Percentiles rank a stretch among this genome's conserved stretches.
These are phyloP conservation scores for Origma solitaria DNA, from an alignment of 2,113 vertebrate species.

Conservation along the genomic window DNA sequence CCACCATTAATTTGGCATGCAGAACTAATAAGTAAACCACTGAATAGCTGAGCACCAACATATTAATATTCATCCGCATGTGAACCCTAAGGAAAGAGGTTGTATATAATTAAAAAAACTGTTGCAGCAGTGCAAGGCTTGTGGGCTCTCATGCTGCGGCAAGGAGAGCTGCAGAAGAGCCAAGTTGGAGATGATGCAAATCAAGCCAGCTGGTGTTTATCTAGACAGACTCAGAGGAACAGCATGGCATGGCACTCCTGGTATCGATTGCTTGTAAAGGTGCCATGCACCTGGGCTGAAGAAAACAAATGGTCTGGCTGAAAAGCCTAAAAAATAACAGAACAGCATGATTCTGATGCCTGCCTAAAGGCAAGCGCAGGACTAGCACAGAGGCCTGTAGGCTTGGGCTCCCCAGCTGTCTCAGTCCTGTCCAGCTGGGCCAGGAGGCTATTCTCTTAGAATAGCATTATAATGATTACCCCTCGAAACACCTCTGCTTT, in stretches of 20 bases:
- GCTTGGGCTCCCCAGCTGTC: neutral
- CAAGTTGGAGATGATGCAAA: neutral
- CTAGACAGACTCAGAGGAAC: neutral
- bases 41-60: neutral
- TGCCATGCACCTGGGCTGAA: neutral
- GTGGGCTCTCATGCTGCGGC: neutral
- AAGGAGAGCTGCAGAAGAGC: neutral
- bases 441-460: neutral
- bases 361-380: rapidly evolving
- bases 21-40: neutral
- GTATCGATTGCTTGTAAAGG: neutral
- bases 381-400: neutral
- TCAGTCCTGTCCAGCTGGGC: neutral
- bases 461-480: neutral
- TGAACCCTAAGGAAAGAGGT: neutral
- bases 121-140: neutral
- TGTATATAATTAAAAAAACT: neutral
- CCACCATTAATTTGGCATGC: neutral
- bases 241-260: neutral
- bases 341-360: rapidly evolving
- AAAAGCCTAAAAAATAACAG: neutral
- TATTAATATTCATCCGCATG: neutral
- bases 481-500: neutral
- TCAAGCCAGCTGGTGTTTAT: neutral
- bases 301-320: neutral